Base-by-base conservation (phyloP, 2,113 vertebrate species). In the Phalacrocorax aristotelis region DNA sequence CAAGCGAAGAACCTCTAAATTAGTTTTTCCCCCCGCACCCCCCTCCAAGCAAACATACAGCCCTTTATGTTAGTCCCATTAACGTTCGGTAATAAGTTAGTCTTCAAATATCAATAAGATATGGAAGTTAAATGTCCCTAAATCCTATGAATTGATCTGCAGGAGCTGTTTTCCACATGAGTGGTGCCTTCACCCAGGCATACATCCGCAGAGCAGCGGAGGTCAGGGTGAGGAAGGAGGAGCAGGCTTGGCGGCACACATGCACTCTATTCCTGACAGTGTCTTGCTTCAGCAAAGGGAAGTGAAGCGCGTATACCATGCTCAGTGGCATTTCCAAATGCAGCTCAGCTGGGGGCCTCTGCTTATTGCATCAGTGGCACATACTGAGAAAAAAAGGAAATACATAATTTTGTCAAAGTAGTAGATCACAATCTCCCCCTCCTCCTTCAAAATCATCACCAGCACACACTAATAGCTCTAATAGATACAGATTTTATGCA, bases 271-370 rank as follows among this genome's bases (percentile, higher is more conserved):
- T 98, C 94, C 98, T 98, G 97, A 97, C 97, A 95, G 97, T 97
- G 97, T 95, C 97, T 97, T 97, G 98, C 98, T 97, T 98, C 95
- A 89, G 98, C 98, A 94, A 96, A 97, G 98, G 97, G 96, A 98
- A 99, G 97, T 98, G 98, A 99, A 99, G 99, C 99, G 98, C 97
- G 95, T 90, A 93, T 96, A 87, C 98, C 98, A 99, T 99, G 99
- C 99, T 99, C 98, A 99, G 97, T 99, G 99, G 98, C 99, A 99
- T 99, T 99, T 99, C 98, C 98, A 98, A 99, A 99, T 97, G 98
- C 97, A 97, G 97, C 98, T 98, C 99, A 98, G 99, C 99, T 99
- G 99, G 99, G 98, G 98, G 98, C 97, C 98, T 89, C 80, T 97
- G 97, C 98, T 98, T 98, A 98, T 98, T 98, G 98, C 98, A 98